phyloP scores from a whole-genome alignment of 2,888 invertebrate genomes.

The Kuschelorhynchus macadamiae region DNA sequence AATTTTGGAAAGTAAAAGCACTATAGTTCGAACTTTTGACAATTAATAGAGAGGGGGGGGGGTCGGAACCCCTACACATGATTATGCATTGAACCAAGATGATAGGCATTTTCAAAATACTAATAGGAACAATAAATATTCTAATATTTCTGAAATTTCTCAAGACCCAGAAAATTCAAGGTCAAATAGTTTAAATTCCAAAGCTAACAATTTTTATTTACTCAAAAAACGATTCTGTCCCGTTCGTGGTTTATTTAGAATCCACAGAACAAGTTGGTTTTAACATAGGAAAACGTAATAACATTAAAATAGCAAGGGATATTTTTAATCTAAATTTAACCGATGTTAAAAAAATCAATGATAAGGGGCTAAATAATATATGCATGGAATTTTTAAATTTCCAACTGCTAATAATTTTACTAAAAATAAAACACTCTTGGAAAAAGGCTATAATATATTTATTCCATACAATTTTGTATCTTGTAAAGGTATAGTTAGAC shows the following conservation, averaged over 20 bases:
- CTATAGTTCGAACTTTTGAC: background rate
- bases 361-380: background rate
- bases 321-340: conserved; percentile 1
- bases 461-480: conserved; percentile 12
- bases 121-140: too few relatives aligned
- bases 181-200: background rate
- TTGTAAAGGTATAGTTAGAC: conserved; percentile 15
- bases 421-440: background rate
- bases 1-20: background rate
- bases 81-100: background rate
- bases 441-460: too few relatives aligned
- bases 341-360: background rate
- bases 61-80: background rate
- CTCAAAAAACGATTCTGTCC: background rate
- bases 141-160: background rate
- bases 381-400: background rate
- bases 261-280: conserved; percentile 8
- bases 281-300: conserved; percentile 11
- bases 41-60: background rate
- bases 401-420: background rate
- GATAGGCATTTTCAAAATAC: too few relatives aligned
- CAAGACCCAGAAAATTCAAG: background rate
- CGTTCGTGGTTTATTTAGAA: conserved; percentile 3
- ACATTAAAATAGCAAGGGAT: too few relatives aligned
- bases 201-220: background rate